Base-by-base conservation (phyloP, 2,888 invertebrate species). In the Cephonodes hylas region DNA sequence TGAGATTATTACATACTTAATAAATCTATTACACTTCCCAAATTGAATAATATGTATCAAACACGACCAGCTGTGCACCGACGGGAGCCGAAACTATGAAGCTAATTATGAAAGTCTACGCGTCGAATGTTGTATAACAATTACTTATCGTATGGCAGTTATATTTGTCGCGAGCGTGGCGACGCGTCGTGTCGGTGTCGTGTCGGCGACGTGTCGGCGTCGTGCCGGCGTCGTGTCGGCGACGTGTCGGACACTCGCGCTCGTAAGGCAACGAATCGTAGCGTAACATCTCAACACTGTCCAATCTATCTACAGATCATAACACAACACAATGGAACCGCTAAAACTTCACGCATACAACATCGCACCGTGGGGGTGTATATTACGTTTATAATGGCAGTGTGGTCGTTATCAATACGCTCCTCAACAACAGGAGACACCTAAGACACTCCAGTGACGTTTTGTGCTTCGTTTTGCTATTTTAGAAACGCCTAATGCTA, bases 131-230 rank as follows among this genome's bases (percentile, higher is more conserved):
- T 84, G 83, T 86, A 84, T 82, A 86, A 85, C 79, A 83, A 74
- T 89, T 87, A 89, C 90, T 91, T 89, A 91, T 83, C 86, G 81
- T 89, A 91, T 92, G 92, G 92, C 92, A 92, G 92, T 92, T 84
- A 85, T 82, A 84, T 83, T 87, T 85, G 85, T 90, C 83, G 86
- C 84, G 76, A 83, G 83, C 80, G 74, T 23, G 56, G 59, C 53
- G 62, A 38, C 53, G n/a, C 15, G 53, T 61, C 61, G 77, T 79
- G 81, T 80, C 76, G 80, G 68, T 70, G 72, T 69, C 71, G 73
- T 74, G 66, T 65, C 66, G 65, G 34, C 59, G 46, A 38, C 6
- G 13, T 18, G n/a, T 5, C n/a, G n/a, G n/a, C n/a, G 59, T 31
- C 18, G 23, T 57, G 10, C 6, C 5, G 13, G 53, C 64, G 53